A percentile compares a stretch with the other conserved stretches of the same genome.
These are phyloP conservation scores for Ctenoplectra terminalis DNA, from an alignment of 1,140 invertebrate genomes.

Conservation along the genomic window DNA sequence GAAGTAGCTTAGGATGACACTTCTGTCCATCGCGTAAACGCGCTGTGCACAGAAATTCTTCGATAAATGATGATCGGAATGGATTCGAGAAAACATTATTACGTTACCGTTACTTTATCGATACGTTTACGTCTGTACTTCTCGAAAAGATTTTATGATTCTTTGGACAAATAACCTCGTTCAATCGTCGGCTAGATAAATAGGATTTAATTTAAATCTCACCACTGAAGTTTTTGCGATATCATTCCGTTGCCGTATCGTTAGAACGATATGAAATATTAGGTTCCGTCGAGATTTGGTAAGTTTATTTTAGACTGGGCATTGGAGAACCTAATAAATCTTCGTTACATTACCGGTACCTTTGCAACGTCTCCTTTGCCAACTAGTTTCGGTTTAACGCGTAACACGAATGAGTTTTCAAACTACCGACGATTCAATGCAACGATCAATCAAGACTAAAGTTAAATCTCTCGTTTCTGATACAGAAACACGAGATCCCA, in stretches of 20 bases:
- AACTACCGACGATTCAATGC: constrained; percentile 33
- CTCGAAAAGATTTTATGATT: background rate
- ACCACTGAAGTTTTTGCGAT: constrained; percentile 30
- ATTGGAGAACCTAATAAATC: constrained; percentile 53
- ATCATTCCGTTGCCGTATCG: background rate
- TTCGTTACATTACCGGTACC: constrained; percentile 48
- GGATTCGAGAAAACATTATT: constrained; percentile 42
- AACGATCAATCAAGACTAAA: constrained; percentile 20
- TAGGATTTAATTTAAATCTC: constrained; percentile 44
- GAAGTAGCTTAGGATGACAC: constrained; percentile 31
- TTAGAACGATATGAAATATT: background rate
- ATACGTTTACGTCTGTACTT: background rate
- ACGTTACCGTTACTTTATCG: constrained; percentile 6
- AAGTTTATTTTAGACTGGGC: background rate
- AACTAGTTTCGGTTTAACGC: constrained; percentile 45
- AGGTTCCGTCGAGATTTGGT: constrained; percentile 1
- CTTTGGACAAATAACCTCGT: background rate
- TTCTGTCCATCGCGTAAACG: constrained; percentile 37
- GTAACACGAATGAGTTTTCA: constrained; percentile 51
- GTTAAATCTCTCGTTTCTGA: background rate
- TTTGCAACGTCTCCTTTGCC: constrained; percentile 38
- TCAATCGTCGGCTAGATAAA: constrained; percentile 31
- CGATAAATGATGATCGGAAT: background rate
- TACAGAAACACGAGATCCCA: background rate
- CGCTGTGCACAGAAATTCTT: constrained; percentile 12